Evolutionary conservation across 1,140 invertebrate species (phyloP).

Genomic region (Heliconius hewitsoni): DNA sequence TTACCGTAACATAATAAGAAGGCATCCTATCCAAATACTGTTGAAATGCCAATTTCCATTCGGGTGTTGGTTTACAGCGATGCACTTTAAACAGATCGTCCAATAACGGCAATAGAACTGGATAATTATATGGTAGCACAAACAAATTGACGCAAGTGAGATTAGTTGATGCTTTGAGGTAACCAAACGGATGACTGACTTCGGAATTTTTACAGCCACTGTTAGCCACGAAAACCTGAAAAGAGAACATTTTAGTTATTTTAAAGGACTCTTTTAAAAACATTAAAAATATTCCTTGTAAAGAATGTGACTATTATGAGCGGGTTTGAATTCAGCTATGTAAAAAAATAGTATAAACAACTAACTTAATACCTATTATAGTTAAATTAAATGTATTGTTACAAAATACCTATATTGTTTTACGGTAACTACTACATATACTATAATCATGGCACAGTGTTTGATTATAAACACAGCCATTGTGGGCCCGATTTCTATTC

Average conservation of each 20-base stretch:
- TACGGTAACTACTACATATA: too few relatives aligned
- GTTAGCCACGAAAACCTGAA: slow-evolving; percentile 93
- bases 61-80: slow-evolving; percentile 93
- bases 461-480: too few relatives aligned
- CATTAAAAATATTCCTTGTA: background rate
- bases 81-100: slow-evolving; percentile 96
- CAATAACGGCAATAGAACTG: slow-evolving; percentile 93
- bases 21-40: slow-evolving; percentile 97
- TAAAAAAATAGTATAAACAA: too few relatives aligned
- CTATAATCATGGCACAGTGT: too few relatives aligned
- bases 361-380: too few relatives aligned
- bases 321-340: too few relatives aligned
- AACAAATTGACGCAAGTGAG: slow-evolving; percentile 97
- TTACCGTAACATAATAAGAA: slow-evolving; percentile 95
- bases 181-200: slow-evolving; percentile 97
- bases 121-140: slow-evolving; percentile 99
- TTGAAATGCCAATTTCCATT: slow-evolving; percentile 95
- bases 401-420: too few relatives aligned
- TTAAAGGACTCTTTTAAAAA: background rate
- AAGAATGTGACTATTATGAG: too few relatives aligned
- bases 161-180: slow-evolving; percentile 98
- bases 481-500: too few relatives aligned
- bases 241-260: background rate
- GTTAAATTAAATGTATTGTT: too few relatives aligned
- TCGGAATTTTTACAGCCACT: slow-evolving; percentile 92